Base-by-base conservation (phyloP, 1,140 invertebrate genomes). In the Drosophila rufa region DNA sequence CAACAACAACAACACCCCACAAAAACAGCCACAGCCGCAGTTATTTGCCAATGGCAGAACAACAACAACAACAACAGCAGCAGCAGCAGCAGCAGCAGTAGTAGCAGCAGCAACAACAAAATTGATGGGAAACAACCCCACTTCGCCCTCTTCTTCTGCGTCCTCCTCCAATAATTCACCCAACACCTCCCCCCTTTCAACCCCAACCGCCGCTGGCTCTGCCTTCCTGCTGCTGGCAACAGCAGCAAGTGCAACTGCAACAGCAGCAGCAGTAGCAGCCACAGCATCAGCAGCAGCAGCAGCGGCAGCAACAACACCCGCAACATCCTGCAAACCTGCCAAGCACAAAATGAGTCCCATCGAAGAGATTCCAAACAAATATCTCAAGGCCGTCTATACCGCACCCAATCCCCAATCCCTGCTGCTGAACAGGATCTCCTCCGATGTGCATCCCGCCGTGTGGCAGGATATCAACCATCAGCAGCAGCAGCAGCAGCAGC, bases 281-380 rank as follows among this genome's bases (percentile, higher is more conserved):
- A 22, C 22, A 22, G 47, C 58, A 51, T 11, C 19, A 30, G 51
- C 53, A 64, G 15, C 36, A 2, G 42, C 47, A 58, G 19, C 42
- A 45, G 40, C 50, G 45, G 40, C 56, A 53, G 15, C 60, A 14
- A 62, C 53, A 14, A 58, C 51, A 11, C 40, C 60, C 53, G 58
- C 70, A 30, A 30, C 27, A n/a, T 50, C 75, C 19, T 64, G 69
- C 46, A 56, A 81, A 42, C 68, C 69, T 55, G 48, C 59, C 14
- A 91, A 91, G 74, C 90, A 85, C 48, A 91, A 89, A 65, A 25
- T 85, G 57, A 6, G 36, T 11, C 8, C 27, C 56, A 8, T 43
- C 22, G 27, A 50, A 15, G 77, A 67, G 40, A 62, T 73, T 64
- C 82, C 60, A 59, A 57, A 51, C 66, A 87, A 78, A 53, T 76